Base-by-base conservation (phyloP, 1,140 invertebrate genomes). In the Reticulitermes speratus region DNA sequence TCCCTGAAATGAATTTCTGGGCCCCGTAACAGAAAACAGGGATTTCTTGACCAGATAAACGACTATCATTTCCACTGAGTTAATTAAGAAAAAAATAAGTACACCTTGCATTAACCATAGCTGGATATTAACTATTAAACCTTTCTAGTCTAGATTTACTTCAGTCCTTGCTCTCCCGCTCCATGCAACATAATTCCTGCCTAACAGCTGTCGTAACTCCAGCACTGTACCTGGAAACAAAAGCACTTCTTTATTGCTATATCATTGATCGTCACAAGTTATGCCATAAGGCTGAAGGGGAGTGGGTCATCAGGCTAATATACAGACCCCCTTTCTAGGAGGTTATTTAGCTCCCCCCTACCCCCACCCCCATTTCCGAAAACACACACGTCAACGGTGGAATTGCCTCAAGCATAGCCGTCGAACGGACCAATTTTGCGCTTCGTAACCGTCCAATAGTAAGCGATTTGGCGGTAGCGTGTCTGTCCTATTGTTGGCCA, bases 361-460 rank as follows among this genome's bases (percentile, higher is more conserved):
- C 12, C 59, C 59, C 59, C 59, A 19, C 7, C 25, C 65, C 65
- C 65, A 21, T 52, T 84, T 84, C 44, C 83, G 52, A 21, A 84
- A 52, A 84, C 84, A 84, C 48, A 84, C 84, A 84, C 84, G 84
- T 65, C 84, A 59, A 65, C 84, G 21, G 83, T 19, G 55, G 84
- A 84, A 84, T 84, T 23, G 82, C 44, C 38, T 23, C 65, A 16
- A 44, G 82, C 82, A n/a, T 11, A 44, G 82, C 11, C 84, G 23
- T 6, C 21, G 84, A 30, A 65, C 48, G 84, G 30, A 38, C 48
- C 84, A 84, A 84, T 84, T 84, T 84, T 84, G 84, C 84, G 84
- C 84, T 84, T n/a, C 84, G 45, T 52, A 52, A 84, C 84, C 84
- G 84, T 84, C 84, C 84, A 84, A 84, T 84, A n/a, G 84, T 45